Base-by-base conservation (phyloP, 2,113 vertebrate genomes). In the Cervus canadensis region DNA sequence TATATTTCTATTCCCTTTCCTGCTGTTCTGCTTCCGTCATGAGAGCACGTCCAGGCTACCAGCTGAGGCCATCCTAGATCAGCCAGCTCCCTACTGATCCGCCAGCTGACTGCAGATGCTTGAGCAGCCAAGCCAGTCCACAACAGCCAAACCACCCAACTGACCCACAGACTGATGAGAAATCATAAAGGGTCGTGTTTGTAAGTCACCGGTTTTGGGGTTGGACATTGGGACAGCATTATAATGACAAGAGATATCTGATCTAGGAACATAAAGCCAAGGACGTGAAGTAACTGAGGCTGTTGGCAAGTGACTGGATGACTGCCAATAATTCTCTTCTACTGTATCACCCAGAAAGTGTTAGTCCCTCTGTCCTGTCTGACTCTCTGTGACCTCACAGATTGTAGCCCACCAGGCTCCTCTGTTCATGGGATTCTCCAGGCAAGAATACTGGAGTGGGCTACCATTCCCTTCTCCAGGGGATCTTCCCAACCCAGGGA, bases 1-100 rank as follows among this genome's bases (percentile, higher is more conserved):
- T 57, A 19, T 1, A 2, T 50, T 25, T 54, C 28, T 2, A 1
- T 14, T 16, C 82, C 74, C 33, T 33, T n/a, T 25, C 25, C 45
- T 6, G 33, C 5, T 8, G 9, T 48, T 56, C 36, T 36, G 48
- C n/a, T 23, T 62, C 81, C 50, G 2, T 67, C 43, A 1, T 1
- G 30, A 89, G 52, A 60, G n/a, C 15, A 14, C 1, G 0, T 7
- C 17, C 48, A 19, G 15, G 25, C 12, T 3, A 11, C 43, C 0
- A 50, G 83, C 52, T 4, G 8, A 90, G 76, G 36, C 64, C 57
- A 11, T 3, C 60, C 81, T 6, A 19, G 26, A 36, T 2, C 62
- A 52, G 81, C 54, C 86, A 56, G 45, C 26, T 48, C 33, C 45
- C 11, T 1, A 56, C 83, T 21, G 54, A 45, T 1, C 59, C 8